Evolutionary conservation across 1,140 invertebrate genomes (phyloP), one percentile per base, ranked within the genome.

Genomic region (Lasaia peninsularis): DNA sequence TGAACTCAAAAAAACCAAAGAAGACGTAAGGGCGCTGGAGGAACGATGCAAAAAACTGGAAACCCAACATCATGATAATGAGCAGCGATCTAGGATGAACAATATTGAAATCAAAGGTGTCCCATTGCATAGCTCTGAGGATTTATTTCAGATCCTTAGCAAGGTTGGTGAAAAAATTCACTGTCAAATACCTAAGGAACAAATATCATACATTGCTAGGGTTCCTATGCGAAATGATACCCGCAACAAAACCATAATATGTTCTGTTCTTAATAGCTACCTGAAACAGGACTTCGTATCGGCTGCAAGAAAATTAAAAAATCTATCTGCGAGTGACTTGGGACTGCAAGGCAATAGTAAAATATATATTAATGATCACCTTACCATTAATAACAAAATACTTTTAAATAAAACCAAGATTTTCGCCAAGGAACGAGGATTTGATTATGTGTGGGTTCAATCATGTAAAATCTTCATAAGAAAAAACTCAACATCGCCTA

Each of bases 331-430:
- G 1, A 35, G 3, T n/a, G 49, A 62, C 31, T n/a, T 70, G 2
- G 62, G 62, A 11, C 20, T 63, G 14, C 16, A 51, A 18, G 58
- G 57, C 4, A 52, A 64, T 21, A 56, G 24, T 8, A 56, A 28
- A 10, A 67, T 62, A n/a, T 70, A 52, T 12, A 33, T 70, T 2
- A 70, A 70, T 40, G 68, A 65, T 21, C 67, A 69, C 16, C 40
- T 69, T 5, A 69, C 67, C 0, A 32, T 59, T 2, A 52, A 65
- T 8, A 69, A 61, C 24, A 69, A 68, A 21, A 31, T 52, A 9
- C 28, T 68, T 4, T 32, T 69, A 0, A 71, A 71, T 24, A 71
- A 71, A 34, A 18, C 62, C 8, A 71, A 71, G 16, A 53, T 14
- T 24, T 8, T 58, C 1, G 62, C 60, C 12, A 65, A 44, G n/a